Conservation (phyloP, 2,113 vertebrate species). For the Callopanchax toddi region DNA sequence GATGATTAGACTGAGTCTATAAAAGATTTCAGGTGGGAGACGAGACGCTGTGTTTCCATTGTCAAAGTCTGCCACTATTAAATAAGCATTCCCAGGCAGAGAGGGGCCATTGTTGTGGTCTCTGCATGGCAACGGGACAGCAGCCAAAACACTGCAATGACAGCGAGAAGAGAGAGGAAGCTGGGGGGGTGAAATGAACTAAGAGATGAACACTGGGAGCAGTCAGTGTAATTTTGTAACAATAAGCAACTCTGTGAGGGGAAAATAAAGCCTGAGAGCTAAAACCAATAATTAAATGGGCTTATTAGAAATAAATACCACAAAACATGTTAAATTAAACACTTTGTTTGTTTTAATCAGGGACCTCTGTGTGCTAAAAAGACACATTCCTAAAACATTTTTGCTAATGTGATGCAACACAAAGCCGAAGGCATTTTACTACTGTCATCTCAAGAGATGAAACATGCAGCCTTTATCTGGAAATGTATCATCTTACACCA, state of each 20-base stretch:
- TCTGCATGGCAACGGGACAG: conserved; percentile 66
- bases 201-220: conserved; percentile 26
- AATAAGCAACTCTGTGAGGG: conserved; percentile 1
- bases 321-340: not conserved
- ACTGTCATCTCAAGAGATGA: not conserved
- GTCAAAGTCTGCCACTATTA: conserved; percentile 61
- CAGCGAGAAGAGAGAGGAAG: conserved; percentile 35
- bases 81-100: conserved; percentile 70
- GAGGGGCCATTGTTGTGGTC: conserved; percentile 71
- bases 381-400: not conserved
- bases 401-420: conserved; percentile 5
- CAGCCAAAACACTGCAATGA: conserved; percentile 68
- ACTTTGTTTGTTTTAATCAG: not conserved
- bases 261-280: not conserved
- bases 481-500: conserved; percentile 5
- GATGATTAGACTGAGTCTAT: conserved; percentile 48
- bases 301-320: not conserved
- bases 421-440: not conserved
- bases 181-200: conserved; percentile 28
- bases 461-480: not conserved
- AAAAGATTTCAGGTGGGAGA: conserved; percentile 47
- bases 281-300: not conserved
- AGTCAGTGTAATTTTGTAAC: not conserved
- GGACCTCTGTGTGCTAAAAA: not conserved
- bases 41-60: conserved; percentile 50